Conservation (phyloP, 2,888 invertebrate genomes). For the Lordiphosa andalusiaca region DNA sequence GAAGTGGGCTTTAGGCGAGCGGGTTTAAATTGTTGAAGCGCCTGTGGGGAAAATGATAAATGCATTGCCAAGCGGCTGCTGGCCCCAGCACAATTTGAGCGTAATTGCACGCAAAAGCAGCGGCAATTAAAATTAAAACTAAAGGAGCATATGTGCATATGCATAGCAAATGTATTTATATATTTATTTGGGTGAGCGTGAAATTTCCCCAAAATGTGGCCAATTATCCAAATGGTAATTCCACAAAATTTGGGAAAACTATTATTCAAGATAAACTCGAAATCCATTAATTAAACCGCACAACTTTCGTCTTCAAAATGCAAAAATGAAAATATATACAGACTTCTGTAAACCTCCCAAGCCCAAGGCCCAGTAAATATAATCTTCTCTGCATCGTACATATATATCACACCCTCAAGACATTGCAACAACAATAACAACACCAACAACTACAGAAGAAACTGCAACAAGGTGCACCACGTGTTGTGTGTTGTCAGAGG, state of each 20-base stretch:
- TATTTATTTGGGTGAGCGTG: neutral
- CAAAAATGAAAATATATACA: neutral
- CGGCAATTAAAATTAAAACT: conserved; percentile 44
- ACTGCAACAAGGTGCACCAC: conserved; percentile 43
- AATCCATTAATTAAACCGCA: conserved; percentile 24
- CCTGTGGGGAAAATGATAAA: conserved; percentile 40
- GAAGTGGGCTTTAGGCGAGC: conserved; percentile 13
- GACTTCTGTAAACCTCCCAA: conserved; percentile 3
- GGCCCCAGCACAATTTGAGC: conserved; percentile 22
- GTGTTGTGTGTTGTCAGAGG: conserved; percentile 10
- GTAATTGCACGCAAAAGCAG: conserved; percentile 23
- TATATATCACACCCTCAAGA: conserved; percentile 9
- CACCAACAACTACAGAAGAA: conserved; percentile 25
- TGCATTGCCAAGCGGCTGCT: conserved; percentile 24
- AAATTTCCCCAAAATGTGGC: too few relatives aligned
- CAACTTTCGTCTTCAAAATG: conserved; percentile 6
- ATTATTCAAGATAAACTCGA: conserved; percentile 1
- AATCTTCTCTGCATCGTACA: conserved; percentile 18
- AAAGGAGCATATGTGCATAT: conserved; percentile 6
- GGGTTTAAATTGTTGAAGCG: conserved; percentile 34
- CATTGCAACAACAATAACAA: conserved; percentile 9
- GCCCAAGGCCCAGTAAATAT: conserved; percentile 27
- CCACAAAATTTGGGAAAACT: neutral
- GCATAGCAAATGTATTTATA: neutral
- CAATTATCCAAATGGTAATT: neutral